Percentiles rank a stretch among this genome's conserved stretches.
phyloP scores from a whole-genome alignment of 2,888 invertebrate species.

The Callyntrura guangdongensis region DNA sequence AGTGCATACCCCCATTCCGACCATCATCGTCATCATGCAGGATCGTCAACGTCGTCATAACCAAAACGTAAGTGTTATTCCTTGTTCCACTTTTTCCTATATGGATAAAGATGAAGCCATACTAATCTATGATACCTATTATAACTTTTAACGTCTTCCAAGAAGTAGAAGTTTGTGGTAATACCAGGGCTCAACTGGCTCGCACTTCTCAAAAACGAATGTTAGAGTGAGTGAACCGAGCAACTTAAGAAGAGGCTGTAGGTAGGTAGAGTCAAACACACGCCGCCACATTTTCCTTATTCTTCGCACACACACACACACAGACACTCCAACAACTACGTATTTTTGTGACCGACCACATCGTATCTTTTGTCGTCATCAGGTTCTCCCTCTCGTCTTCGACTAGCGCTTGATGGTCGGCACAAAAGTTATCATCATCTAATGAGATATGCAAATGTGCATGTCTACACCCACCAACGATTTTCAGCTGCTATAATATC shows the following conservation, averaged over 20 bases:
- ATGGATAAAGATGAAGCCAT: conserved; percentile 69
- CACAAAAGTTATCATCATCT: conserved; percentile 77
- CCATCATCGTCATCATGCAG: conserved; percentile 51
- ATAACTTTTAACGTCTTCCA: conserved; percentile 71
- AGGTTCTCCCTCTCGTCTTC: conserved; percentile 28
- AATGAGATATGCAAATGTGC: conserved; percentile 81
- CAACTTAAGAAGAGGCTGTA: not conserved
- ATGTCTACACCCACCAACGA: conserved; percentile 81
- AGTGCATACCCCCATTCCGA: not conserved
- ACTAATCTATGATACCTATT: conserved; percentile 58
- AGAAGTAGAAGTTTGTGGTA: conserved; percentile 72
- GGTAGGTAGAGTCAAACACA: not conserved
- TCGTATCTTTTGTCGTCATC: conserved; percentile 61
- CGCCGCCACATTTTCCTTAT: conserved; percentile 26
- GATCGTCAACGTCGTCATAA: conserved; percentile 57
- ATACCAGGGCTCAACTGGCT: conserved; percentile 73
- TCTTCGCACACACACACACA: conserved; percentile 2
- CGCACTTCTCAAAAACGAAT: conserved; percentile 35
- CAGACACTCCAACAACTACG: not conserved
- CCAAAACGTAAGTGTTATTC: conserved; percentile 67
- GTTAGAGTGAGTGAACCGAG: conserved; percentile 36
- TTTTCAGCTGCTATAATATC: conserved; percentile 75
- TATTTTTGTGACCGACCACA: conserved; percentile 53
- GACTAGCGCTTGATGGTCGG: conserved; percentile 50
- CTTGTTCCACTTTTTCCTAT: conserved; percentile 76